These are phyloP conservation scores for Macrosoma leucophasiata DNA, from an alignment of 2,888 invertebrate genomes.

Conservation along the genomic window DNA sequence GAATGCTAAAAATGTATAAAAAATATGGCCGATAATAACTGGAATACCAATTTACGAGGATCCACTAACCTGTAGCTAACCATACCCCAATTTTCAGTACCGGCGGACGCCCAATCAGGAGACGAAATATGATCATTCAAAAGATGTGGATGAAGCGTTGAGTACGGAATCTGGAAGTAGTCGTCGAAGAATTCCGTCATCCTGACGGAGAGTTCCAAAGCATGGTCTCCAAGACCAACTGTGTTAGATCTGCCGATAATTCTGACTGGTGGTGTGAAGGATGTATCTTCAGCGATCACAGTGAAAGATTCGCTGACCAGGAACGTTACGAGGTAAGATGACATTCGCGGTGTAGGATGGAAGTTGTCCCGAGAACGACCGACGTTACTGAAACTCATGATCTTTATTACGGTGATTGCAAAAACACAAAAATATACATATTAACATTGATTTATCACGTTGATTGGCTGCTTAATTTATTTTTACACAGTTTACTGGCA, in stretches of 20 bases:
- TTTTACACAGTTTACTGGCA: too few relatives aligned
- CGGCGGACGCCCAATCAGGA: conserved; percentile 69
- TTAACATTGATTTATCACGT: too few relatives aligned
- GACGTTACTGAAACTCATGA: conserved; percentile 35
- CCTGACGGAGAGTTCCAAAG: conserved; percentile 47
- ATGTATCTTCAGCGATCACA: conserved; percentile 50
- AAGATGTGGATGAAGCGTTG: conserved; percentile 45
- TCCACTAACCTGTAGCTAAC: conserved; percentile 61
- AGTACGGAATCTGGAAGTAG: conserved; percentile 55
- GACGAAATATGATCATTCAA: conserved; percentile 61
- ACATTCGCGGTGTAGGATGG: conserved; percentile 79
- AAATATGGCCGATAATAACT: neutral
- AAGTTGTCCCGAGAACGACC: conserved; percentile 52
- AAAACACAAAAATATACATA: too few relatives aligned
- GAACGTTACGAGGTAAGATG: conserved; percentile 90
- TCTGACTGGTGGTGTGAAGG: conserved; percentile 50
- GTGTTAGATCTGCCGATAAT: conserved; percentile 65
- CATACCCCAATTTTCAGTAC: conserved; percentile 71
- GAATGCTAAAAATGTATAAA: neutral
- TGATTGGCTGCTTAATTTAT: too few relatives aligned
- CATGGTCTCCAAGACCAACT: conserved; percentile 43
- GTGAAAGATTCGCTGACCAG: conserved; percentile 76
- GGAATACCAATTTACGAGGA: neutral
- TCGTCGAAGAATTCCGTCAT: conserved; percentile 56
- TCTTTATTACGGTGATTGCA: too few relatives aligned